Conservation (phyloP, 2,113 vertebrate species). For the Atrichornis clamosus region DNA sequence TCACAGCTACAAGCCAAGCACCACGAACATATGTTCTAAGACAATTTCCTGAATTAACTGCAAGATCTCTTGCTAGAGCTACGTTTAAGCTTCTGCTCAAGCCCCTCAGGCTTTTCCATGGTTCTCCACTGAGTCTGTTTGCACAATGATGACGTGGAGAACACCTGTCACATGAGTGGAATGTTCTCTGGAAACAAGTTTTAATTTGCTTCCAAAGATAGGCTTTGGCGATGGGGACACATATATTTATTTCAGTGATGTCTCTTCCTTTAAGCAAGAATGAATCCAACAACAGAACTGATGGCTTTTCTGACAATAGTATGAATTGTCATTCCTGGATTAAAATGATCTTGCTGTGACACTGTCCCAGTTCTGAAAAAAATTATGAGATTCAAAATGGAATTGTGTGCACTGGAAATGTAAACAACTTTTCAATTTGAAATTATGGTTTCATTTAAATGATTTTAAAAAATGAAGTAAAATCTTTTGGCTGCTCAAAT, state of each 20-base stretch:
- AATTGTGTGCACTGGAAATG: background rate
- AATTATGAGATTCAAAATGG: background rate
- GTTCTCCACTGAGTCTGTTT: background rate
- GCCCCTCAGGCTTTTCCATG: background rate
- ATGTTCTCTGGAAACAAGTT: background rate
- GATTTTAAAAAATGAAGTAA: background rate
- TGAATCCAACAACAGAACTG: background rate
- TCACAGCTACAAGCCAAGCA: background rate
- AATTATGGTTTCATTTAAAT: background rate
- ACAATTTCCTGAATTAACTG: background rate
- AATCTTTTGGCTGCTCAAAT: background rate
- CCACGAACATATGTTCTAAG: background rate
- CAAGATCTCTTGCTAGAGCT: background rate
- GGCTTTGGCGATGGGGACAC: background rate
- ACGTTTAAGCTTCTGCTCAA: background rate
- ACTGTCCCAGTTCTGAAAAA: background rate
- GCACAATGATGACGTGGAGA: background rate
- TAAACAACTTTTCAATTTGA: background rate
- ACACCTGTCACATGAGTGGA: background rate
- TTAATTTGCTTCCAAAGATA: background rate
- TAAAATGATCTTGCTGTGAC: background rate
- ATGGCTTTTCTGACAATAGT: background rate
- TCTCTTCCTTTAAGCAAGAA: background rate
- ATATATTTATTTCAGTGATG: background rate
- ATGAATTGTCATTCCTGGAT: background rate